A percentile compares a stretch with the other conserved stretches of the same genome.
These are phyloP conservation scores for Capromys pilorides DNA, from an alignment of 2,797 vertebrate species.

Conservation along the genomic window DNA sequence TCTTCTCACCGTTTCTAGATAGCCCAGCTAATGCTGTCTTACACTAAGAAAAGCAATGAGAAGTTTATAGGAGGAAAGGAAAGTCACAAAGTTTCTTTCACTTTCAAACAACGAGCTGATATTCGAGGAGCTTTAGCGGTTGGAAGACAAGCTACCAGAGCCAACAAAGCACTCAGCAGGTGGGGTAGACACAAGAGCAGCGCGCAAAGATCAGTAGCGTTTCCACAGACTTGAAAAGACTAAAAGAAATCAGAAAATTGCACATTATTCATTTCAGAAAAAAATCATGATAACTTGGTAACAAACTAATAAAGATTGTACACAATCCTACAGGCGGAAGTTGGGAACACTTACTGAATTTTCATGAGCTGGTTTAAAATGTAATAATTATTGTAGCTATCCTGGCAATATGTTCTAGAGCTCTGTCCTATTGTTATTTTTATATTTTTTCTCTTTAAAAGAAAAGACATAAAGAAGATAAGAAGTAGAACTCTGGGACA, in stretches of 20 bases:
- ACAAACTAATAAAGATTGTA: not conserved
- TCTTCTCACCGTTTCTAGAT: not conserved
- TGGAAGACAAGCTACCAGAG: not conserved
- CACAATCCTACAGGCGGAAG: not conserved
- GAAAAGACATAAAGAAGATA: conserved; percentile 19
- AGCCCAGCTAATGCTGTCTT: not conserved
- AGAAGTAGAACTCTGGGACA: not conserved
- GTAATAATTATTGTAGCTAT: not conserved
- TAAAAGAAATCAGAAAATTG: not conserved
- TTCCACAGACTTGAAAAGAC: not conserved
- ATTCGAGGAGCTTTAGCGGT: not conserved
- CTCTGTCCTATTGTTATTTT: not conserved
- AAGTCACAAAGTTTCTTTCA: not conserved
- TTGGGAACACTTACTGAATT: not conserved
- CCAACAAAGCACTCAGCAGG: not conserved
- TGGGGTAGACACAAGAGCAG: not conserved
- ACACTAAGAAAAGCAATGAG: not conserved
- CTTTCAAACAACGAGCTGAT: not conserved
- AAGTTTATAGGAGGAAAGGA: not conserved
- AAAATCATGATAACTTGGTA: conserved; percentile 22
- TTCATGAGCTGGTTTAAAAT: not conserved
- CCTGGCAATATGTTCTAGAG: not conserved
- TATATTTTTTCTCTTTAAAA: not conserved
- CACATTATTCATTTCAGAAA: not conserved
- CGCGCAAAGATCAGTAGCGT: not conserved